Evolutionary conservation across 2,797 vertebrate genomes (phyloP).

Genomic region (Phoxinus dragarum): DNA sequence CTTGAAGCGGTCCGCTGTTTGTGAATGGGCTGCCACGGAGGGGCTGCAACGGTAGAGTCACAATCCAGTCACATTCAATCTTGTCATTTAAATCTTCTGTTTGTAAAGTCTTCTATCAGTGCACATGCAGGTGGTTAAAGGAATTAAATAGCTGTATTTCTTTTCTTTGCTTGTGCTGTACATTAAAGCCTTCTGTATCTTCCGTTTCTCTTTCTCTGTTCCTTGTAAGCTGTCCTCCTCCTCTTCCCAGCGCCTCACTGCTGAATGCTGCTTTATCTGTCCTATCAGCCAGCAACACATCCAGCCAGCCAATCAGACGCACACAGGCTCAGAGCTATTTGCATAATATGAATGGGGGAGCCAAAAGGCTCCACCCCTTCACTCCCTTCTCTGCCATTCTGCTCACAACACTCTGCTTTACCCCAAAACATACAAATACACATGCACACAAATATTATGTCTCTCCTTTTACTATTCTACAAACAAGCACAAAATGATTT

Average conservation of each 20-base stretch:
- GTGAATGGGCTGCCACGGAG: conserved; percentile 53
- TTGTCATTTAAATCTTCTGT: conserved; percentile 3
- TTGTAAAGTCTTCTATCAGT: not conserved
- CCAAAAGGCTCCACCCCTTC: conserved; percentile 57
- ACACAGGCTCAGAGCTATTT: conserved; percentile 75
- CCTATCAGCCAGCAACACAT: conserved; percentile 73
- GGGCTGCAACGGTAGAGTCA: conserved; percentile 24
- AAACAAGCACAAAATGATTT: conserved; percentile 20
- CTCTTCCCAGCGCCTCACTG: conserved; percentile 70
- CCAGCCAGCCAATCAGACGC: conserved; percentile 71
- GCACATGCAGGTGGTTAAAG: conserved; percentile 12
- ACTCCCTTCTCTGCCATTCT: conserved; percentile 56
- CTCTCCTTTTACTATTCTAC: not conserved
- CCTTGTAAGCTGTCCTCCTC: conserved; percentile 59
- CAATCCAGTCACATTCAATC: conserved; percentile 29
- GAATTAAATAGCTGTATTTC: conserved; percentile 13
- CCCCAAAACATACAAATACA: conserved; percentile 40
- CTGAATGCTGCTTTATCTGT: conserved; percentile 60
- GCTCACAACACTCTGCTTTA: conserved; percentile 50
- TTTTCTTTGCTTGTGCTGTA: conserved; percentile 31
- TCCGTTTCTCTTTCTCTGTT: conserved; percentile 48
- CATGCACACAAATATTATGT: not conserved
- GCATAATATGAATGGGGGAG: conserved; percentile 75
- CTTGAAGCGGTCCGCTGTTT: conserved; percentile 39
- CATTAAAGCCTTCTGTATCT: conserved; percentile 34